phyloP scores from a whole-genome alignment of 2,113 vertebrate species.

The Colistium nudipinnis region DNA sequence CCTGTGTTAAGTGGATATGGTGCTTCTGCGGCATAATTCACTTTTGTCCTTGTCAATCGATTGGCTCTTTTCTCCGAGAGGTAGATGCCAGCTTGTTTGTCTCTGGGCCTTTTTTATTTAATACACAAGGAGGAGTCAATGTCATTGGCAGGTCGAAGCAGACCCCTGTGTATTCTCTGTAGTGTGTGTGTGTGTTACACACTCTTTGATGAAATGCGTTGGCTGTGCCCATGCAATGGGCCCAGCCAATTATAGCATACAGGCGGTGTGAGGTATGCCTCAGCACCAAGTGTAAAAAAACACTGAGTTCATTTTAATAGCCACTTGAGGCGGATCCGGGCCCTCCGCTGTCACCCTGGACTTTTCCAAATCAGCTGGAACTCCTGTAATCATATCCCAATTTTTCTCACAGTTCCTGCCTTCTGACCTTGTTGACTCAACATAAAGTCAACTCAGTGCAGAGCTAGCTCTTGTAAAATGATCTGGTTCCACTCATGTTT shows the following conservation, averaged over 20 bases:
- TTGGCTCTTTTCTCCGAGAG: slow-evolving; percentile 54
- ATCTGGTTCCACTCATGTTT: too few relatives aligned
- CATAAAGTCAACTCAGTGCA: slow-evolving; percentile 3
- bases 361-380: slow-evolving; percentile 10
- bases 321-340: slow-evolving; percentile 34
- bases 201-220: background rate
- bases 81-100: slow-evolving; percentile 35
- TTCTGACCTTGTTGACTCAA: slow-evolving; percentile 34
- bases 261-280: slow-evolving; percentile 20
- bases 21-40: slow-evolving; percentile 51
- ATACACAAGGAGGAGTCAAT: slow-evolving; percentile 27
- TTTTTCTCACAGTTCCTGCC: background rate
- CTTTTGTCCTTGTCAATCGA: slow-evolving; percentile 61
- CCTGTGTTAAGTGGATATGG: slow-evolving; percentile 54
- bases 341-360: slow-evolving; percentile 40
- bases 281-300: slow-evolving; percentile 24
- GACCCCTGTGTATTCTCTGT: background rate
- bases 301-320: slow-evolving; percentile 48
- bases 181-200: background rate
- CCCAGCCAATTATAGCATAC: slow-evolving; percentile 37
- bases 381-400: slow-evolving; percentile 6
- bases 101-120: slow-evolving; percentile 8
- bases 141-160: slow-evolving; percentile 20
- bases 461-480: background rate
- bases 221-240: slow-evolving; percentile 6